Evolutionary conservation across 2,797 vertebrate genomes (phyloP).

Genomic region (Sebastolobus altivelis): DNA sequence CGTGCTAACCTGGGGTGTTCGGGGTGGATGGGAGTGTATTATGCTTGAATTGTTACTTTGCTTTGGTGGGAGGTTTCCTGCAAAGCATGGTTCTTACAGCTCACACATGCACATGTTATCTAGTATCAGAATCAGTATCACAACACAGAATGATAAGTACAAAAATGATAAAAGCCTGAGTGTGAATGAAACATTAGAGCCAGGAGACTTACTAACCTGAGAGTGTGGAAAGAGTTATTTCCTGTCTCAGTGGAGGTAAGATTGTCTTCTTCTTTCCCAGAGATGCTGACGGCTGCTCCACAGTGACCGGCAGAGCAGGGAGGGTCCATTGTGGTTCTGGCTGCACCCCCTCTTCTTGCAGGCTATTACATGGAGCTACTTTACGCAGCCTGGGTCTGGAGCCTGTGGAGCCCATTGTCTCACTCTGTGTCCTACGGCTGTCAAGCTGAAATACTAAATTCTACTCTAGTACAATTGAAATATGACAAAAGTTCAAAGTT

Average conservation of each 20-base stretch:
- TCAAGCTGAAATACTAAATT: neutral
- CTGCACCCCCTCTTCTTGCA: conserved; percentile 50
- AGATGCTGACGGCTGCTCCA: conserved; percentile 51
- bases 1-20: conserved; percentile 85
- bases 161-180: neutral
- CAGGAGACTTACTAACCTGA: conserved; percentile 70
- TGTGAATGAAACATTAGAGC: neutral
- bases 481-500: neutral
- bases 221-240: conserved; percentile 48
- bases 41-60: conserved; percentile 80
- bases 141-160: neutral
- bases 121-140: conserved; percentile 3
- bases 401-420: conserved; percentile 86
- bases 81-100: conserved; percentile 46
- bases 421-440: neutral
- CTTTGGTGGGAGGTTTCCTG: conserved; percentile 68
- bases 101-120: conserved; percentile 35
- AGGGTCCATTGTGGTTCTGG: conserved; percentile 64
- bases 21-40: conserved; percentile 87
- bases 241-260: conserved; percentile 71
- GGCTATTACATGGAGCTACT: conserved; percentile 82
- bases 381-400: conserved; percentile 86
- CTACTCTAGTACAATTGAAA: neutral
- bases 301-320: conserved; percentile 43
- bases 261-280: conserved; percentile 46